Base-by-base conservation (phyloP, 2,113 vertebrate genomes). In the Boulengeromyrus knoepffleri region DNA sequence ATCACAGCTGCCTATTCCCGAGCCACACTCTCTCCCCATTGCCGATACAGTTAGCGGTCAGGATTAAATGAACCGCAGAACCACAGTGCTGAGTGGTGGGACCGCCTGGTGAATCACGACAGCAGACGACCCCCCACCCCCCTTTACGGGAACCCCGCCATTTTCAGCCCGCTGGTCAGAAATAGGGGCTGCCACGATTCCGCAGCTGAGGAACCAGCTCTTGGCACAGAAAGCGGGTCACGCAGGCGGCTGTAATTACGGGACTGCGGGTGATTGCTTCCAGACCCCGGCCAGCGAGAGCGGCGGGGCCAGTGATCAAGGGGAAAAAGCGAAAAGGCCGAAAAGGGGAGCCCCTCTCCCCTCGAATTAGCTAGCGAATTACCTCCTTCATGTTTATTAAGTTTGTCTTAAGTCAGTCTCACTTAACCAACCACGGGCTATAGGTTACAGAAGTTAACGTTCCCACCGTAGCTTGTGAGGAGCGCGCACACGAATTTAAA, bases 201-300 rank as follows among this genome's bases (percentile, higher is more conserved):
- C 85, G 19, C n/a, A 52, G 47, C 49, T 53, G 39, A 53, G 49
- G 46, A 85, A 24, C 39, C 83, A 19, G 24, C 42, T 31, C 13
- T 31, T 87, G 85, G 85, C 87, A 47, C 42, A 83, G 80, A 50
- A 52, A 80, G 3, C 58, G 27, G 70, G 70, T 31, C 46, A 66
- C 52, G 12, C 39, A 21, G 27, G 83, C 66, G 42, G 50, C 70
- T 87, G 39, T 52, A 89, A 88, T 90, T 87, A 88, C 13, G 42
- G 74, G 46, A 70, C 27, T 10, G 49, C 5, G 74, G 50, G 45
- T 87, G 84, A 91, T 89, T 87, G 88, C 62, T 89, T 91, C 90
- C 90, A 91, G 90, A 90, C 42, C 83, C 17, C 7, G 19, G 15
- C 45, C 10, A 24, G 58, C 21, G 19, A 74, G 56, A 9, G 9